Evolutionary conservation across 2,888 invertebrate genomes (phyloP).

Genomic region (Acholoe squamosa): DNA sequence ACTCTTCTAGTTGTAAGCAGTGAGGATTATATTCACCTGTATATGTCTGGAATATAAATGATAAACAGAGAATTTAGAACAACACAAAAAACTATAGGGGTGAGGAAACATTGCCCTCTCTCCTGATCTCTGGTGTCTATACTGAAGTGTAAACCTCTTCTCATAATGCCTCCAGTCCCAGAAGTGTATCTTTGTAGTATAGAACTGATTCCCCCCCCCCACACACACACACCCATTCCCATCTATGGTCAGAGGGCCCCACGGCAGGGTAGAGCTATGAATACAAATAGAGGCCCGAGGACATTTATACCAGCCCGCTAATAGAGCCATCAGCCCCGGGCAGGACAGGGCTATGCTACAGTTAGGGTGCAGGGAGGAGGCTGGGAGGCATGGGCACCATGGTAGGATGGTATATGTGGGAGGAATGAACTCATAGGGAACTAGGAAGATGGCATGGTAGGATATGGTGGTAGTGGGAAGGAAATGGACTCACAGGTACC

Average conservation of each 20-base stretch:
- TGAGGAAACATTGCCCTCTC: not conserved
- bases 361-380: not conserved
- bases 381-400: not conserved
- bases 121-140: not conserved
- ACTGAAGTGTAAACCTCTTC: not conserved
- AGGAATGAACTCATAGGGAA: not conserved
- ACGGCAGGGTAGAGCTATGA: slow-evolving; percentile 12
- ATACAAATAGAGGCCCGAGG: slow-evolving; percentile 41
- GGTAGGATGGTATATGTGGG: not conserved
- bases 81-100: too few species aligned
- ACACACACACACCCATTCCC: not conserved
- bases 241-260: not conserved
- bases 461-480: not conserved
- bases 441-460: not conserved
- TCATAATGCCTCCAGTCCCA: not conserved
- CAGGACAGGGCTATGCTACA: too few species aligned
- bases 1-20: too few species aligned
- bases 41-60: too few species aligned
- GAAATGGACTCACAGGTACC: not conserved
- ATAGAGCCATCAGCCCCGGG: not conserved
- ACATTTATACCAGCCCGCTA: slow-evolving; percentile 32
- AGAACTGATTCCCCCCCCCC: not conserved
- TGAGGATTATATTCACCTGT: too few species aligned
- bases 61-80: too few species aligned
- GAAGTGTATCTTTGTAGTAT: not conserved